Percentiles rank a stretch among this genome's conserved stretches.
phyloP scores from a whole-genome alignment of 2,888 invertebrate species.

The Hydropsyche betteni region DNA sequence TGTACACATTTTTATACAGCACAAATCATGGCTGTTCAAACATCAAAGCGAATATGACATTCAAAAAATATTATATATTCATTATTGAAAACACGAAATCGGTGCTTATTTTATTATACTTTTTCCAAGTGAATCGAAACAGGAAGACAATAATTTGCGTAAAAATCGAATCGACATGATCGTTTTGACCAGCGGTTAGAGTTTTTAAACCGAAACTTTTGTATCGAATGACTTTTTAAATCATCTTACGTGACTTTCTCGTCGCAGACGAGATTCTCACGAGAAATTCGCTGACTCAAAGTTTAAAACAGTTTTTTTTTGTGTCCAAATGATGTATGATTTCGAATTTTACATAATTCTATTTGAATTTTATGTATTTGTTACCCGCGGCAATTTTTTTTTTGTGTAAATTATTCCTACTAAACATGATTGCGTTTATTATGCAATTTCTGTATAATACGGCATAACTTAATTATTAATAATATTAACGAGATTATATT shows the following conservation, averaged over 20 bases:
- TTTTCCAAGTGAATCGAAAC: neutral
- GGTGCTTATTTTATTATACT: neutral
- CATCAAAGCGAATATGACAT: neutral
- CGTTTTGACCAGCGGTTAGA: slow-evolving; percentile 12
- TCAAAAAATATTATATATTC: slow-evolving; percentile 10
- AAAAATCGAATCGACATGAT: slow-evolving; percentile 21
- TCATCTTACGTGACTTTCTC: slow-evolving; percentile 23
- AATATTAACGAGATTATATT: no score
- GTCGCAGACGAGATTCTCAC: slow-evolving; percentile 11
- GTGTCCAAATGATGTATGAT: no score
- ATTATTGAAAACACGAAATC: neutral
- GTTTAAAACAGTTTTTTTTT: no score
- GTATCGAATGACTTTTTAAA: slow-evolving; percentile 12
- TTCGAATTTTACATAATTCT: no score
- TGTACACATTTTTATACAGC: no score
- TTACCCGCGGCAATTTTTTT: no score
- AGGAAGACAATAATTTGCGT: slow-evolving; percentile 4
- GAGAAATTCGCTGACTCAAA: slow-evolving; percentile 2
- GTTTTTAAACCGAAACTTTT: slow-evolving; percentile 9
- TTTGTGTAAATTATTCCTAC: no score
- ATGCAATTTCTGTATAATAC: no score
- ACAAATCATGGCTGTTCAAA: neutral
- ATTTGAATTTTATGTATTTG: no score
- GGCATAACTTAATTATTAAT: no score
- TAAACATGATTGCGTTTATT: no score